phyloP scores from a whole-genome alignment of 2,797 vertebrate species.

The Paedocypris micromegethes region DNA sequence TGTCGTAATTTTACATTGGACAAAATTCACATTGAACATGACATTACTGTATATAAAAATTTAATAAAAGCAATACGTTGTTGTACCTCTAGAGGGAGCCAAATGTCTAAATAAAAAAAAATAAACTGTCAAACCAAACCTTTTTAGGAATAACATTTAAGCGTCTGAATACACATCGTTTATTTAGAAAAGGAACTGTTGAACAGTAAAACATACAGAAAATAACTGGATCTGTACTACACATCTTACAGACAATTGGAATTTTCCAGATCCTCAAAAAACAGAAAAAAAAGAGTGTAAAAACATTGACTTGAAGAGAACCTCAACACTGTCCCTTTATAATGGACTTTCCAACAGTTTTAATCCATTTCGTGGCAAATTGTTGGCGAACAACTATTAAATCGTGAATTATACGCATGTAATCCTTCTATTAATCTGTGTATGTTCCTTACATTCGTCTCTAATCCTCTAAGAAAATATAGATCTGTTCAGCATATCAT shows the following conservation, averaged over 20 bases:
- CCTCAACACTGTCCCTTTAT: slow-evolving; percentile 40
- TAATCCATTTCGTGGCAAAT: slow-evolving; percentile 44
- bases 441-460: slow-evolving; percentile 58
- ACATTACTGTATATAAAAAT: too few relatives aligned
- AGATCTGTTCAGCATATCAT: slow-evolving; percentile 55
- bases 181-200: slow-evolving; percentile 77
- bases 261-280: too few relatives aligned
- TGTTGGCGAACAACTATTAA: slow-evolving; percentile 55
- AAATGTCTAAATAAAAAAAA: too few relatives aligned
- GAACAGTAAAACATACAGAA: slow-evolving; percentile 56
- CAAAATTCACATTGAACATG: too few relatives aligned
- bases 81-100: too few relatives aligned
- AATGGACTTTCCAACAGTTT: slow-evolving; percentile 39
- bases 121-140: too few relatives aligned
- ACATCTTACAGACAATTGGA: slow-evolving; percentile 65
- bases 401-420: slow-evolving; percentile 60
- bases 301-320: slow-evolving; percentile 48
- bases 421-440: slow-evolving; percentile 53
- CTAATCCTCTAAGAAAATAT: slow-evolving; percentile 59
- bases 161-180: slow-evolving; percentile 66
- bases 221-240: slow-evolving; percentile 63
- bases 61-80: too few relatives aligned
- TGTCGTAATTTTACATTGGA: too few relatives aligned
- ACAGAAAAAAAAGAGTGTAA: too few relatives aligned
- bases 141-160: too few relatives aligned